Evolutionary conservation across 2,797 vertebrate species (phyloP).

Genomic region (Selene dorsalis): DNA sequence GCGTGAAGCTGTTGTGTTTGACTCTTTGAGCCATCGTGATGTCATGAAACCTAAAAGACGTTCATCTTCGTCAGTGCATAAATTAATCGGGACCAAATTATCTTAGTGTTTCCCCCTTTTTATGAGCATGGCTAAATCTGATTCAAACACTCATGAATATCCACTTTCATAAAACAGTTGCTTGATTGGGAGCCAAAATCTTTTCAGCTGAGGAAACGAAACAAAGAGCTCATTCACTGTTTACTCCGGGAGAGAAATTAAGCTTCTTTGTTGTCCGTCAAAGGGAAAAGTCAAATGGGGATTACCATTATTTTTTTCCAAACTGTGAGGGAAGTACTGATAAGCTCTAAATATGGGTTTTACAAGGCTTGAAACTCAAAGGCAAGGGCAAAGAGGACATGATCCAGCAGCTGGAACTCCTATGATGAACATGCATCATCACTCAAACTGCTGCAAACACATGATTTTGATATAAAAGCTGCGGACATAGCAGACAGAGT

Average conservation of each 20-base stretch:
- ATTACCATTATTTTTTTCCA: conserved; percentile 47
- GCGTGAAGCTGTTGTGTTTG: conserved; percentile 12
- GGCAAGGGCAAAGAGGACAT: conserved; percentile 24
- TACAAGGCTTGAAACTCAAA: conserved; percentile 34
- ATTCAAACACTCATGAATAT: conserved; percentile 17
- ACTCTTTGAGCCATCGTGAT: not conserved
- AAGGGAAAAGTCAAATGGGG: conserved; percentile 33
- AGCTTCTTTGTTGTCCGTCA: conserved; percentile 46
- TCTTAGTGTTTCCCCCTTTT: not conserved
- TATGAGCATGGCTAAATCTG: conserved; percentile 14
- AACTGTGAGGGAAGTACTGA: conserved; percentile 39
- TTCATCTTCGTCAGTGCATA: not conserved
- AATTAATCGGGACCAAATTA: conserved; percentile 21
- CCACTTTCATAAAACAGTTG: conserved; percentile 37
- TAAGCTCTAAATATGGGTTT: conserved; percentile 42
- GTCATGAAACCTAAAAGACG: conserved; percentile 24
- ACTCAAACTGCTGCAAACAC: conserved; percentile 10
- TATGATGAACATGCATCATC: conserved; percentile 23
- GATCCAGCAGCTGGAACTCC: conserved; percentile 26
- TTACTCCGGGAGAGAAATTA: conserved; percentile 45
- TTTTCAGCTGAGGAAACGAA: conserved; percentile 32
- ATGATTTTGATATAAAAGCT: conserved; percentile 6
- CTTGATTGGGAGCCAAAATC: conserved; percentile 18
- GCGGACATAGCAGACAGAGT: not conserved
- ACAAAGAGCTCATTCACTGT: conserved; percentile 58